These are phyloP conservation scores for Psylliodes chrysocephalus DNA, from an alignment of 2,888 invertebrate genomes.

Conservation along the genomic window DNA sequence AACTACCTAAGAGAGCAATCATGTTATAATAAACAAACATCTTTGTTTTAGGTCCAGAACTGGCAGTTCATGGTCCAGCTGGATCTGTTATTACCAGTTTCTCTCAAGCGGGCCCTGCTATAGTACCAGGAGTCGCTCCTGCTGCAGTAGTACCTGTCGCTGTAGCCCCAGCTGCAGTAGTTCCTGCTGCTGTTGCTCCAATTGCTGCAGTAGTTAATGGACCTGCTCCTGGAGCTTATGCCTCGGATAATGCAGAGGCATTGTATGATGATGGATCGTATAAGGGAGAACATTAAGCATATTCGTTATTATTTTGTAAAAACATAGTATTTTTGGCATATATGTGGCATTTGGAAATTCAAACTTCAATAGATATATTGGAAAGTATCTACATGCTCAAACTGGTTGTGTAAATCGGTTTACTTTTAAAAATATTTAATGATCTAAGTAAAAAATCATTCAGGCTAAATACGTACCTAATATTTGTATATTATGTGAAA, in stretches of 20 bases:
- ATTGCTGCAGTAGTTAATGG: constrained; percentile 1
- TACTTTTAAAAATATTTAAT: no score
- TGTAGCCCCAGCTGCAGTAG: constrained; percentile 12
- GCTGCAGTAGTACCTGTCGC: constrained; percentile 28
- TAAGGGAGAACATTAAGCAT: constrained; percentile 23
- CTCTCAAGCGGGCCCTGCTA: constrained; percentile 47
- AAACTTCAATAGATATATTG: no score
- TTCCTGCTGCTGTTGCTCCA: constrained; percentile 16
- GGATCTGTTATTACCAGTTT: constrained; percentile 50
- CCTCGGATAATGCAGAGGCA: constrained; percentile 47
- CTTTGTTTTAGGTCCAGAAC: constrained; percentile 29
- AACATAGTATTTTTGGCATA: no score
- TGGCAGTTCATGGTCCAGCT: constrained; percentile 44
- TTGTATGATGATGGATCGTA: constrained; percentile 51
- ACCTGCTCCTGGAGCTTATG: constrained; percentile 45
- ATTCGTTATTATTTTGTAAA: neutral
- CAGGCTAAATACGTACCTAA: no score
- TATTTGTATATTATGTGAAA: no score
- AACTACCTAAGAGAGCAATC: no score
- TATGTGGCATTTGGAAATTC: no score
- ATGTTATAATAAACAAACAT: no score
- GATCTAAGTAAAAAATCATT: no score
- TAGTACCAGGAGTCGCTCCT: constrained; percentile 47
- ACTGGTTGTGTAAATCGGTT: no score
- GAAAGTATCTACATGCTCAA: no score